phyloP scores from a whole-genome alignment of 2,113 vertebrate genomes.

The Corythaixoides concolor region DNA sequence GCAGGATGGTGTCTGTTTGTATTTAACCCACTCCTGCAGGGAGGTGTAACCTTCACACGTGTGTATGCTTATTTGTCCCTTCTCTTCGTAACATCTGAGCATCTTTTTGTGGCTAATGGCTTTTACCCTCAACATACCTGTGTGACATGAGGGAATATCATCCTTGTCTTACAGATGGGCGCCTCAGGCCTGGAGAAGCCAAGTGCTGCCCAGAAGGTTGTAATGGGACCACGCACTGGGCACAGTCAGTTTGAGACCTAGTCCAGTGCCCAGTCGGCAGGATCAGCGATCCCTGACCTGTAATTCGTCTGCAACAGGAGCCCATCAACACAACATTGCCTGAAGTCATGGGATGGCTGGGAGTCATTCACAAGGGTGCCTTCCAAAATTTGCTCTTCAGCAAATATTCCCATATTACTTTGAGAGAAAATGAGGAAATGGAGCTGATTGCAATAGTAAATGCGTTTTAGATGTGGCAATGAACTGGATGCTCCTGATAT shows the following conservation, averaged over 20 bases:
- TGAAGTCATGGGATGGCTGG: neutral
- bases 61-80: neutral
- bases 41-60: neutral
- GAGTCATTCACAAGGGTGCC: neutral
- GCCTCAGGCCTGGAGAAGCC: neutral
- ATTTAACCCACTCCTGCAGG: neutral
- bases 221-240: neutral
- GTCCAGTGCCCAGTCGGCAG: neutral
- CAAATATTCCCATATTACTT: constrained; percentile 17
- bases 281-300: neutral
- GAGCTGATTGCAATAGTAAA: constrained; percentile 12
- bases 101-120: neutral
- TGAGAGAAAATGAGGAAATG: constrained; percentile 19
- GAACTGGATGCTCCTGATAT: neutral
- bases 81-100: neutral
- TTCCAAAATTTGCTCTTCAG: constrained; percentile 32
- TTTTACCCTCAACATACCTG: neutral
- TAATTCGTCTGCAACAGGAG: neutral
- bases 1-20: neutral
- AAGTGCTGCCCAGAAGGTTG: neutral
- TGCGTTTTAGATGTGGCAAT: constrained; percentile 52
- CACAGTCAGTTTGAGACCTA: neutral
- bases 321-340: neutral
- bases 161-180: accelerated
- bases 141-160: neutral